These are phyloP conservation scores for Drosophila mulleri DNA, from an alignment of 2,888 invertebrate species.

Conservation along the genomic window DNA sequence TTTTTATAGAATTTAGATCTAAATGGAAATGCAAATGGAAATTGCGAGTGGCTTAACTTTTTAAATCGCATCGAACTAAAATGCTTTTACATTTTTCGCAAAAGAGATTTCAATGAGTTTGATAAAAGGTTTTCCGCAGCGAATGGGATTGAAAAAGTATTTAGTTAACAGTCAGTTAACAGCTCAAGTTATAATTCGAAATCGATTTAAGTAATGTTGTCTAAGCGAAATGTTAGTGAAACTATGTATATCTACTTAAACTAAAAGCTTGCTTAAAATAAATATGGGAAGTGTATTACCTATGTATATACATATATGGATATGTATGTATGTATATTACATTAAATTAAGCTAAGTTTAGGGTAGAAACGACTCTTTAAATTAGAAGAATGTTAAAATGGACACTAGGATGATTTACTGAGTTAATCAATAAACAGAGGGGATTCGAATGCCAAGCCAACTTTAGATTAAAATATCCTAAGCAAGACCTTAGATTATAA, in stretches of 20 bases:
- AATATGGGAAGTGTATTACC: no score
- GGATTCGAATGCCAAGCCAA: no score
- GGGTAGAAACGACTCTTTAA: background rate
- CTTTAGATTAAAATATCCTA: background rate
- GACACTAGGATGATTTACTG: no score
- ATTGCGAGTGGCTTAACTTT: conserved; percentile 1
- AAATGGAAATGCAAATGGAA: conserved; percentile 30
- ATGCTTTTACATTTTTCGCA: background rate
- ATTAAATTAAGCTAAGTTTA: background rate
- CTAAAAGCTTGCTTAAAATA: no score
- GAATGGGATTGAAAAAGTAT: background rate
- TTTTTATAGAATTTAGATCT: conserved; percentile 15
- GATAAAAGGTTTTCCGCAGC: background rate
- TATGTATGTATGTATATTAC: no score
- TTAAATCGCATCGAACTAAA: background rate
- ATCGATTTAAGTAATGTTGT: background rate
- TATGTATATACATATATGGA: no score
- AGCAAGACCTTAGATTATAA: background rate
- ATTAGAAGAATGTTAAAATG: background rate
- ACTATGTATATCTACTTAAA: no score
- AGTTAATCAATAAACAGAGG: background rate
- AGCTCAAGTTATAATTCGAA: background rate
- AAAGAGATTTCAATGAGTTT: background rate
- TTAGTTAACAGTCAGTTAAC: background rate
- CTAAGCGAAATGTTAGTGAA: background rate